Base-by-base conservation (phyloP, 2,888 invertebrate species). In the Bugula neritina region DNA sequence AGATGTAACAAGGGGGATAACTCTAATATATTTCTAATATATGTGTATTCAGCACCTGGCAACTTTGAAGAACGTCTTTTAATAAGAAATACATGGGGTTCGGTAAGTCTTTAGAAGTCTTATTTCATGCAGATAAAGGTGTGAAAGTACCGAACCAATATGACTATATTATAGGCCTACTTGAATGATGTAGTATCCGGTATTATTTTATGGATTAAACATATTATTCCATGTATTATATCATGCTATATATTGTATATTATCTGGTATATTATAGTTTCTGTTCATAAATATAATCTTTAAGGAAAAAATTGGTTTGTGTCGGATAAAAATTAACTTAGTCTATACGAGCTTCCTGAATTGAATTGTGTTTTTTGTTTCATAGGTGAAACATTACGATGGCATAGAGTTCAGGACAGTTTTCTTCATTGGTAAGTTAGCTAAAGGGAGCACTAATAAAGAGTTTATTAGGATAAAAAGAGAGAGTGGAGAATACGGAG, bases 21-120 rank as follows among this genome's bases (percentile, higher is more conserved):
- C 31, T 63, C 63, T 5, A 21, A 70, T 54, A n/a, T 54, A 2
- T n/a, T 70, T 10, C 5, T 70, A 23, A 17, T 70, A 5, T 70
- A 70, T 29, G 70, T 70, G 3, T 70, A 70, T 52, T 23, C 70
- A 25, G 70, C 70, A 3, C 70, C 70, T 70, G 52, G 70, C 2
- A 35, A 70, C 70, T 43, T 35, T 23, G 29, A 43, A 54, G 54
- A 70, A 10, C 2, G 70, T 3, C 21, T 35, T 35, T 35, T 5
- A 21, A 31, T 70, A 5, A 43, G 70, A 25, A 5, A 23, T 1
- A 70, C 70, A 17, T 70, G 70, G 70, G 70, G 29, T 17, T 70
- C 70, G 1, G 70, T 70, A 34, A 29, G 63, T 63, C n/a, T n/a
- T n/a, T n/a, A n/a, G n/a, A n/a, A n/a, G n/a, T n/a, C n/a, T n/a